Evolutionary conservation across 2,888 invertebrate species (phyloP).

Genomic region (Euproctis similis): DNA sequence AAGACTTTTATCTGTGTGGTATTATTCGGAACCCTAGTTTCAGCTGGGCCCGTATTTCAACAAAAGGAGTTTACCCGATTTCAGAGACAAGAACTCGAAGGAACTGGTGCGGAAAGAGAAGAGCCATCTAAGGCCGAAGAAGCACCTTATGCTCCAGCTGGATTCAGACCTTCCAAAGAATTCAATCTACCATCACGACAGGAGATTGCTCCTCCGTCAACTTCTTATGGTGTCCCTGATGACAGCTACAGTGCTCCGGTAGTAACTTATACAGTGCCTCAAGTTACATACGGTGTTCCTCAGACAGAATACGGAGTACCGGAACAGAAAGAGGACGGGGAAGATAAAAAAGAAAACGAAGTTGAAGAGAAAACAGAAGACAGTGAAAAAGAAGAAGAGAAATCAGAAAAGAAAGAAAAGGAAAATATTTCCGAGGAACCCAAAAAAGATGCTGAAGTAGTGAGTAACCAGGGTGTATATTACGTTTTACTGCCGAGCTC

Average conservation of each 20-base stretch:
- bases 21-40: slow-evolving; percentile 44
- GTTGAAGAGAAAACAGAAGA: slow-evolving; percentile 5
- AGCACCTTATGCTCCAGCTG: slow-evolving; percentile 58
- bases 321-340: slow-evolving; percentile 14
- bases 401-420: slow-evolving; percentile 21
- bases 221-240: slow-evolving; percentile 56
- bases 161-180: slow-evolving; percentile 47
- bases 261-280: slow-evolving; percentile 47
- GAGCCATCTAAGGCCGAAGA: slow-evolving; percentile 30
- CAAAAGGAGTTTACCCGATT: slow-evolving; percentile 35
- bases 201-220: slow-evolving; percentile 44
- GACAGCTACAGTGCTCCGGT: slow-evolving; percentile 60
- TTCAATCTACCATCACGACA: slow-evolving; percentile 56
- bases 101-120: slow-evolving; percentile 14
- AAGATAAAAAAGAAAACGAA: slow-evolving; percentile 10
- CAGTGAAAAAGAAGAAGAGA: slow-evolving; percentile 13
- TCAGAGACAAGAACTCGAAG: slow-evolving; percentile 43
- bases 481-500: slow-evolving; percentile 79
- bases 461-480: slow-evolving; percentile 73
- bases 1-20: slow-evolving; percentile 48
- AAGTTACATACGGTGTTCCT: slow-evolving; percentile 29
- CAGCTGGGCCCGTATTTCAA: slow-evolving; percentile 56
- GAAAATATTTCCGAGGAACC: slow-evolving; percentile 41
- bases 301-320: slow-evolving; percentile 26
- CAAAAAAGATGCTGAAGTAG: slow-evolving; percentile 46